Evolutionary conservation across 2,888 invertebrate genomes (phyloP).

Genomic region (Junonia oenone): DNA sequence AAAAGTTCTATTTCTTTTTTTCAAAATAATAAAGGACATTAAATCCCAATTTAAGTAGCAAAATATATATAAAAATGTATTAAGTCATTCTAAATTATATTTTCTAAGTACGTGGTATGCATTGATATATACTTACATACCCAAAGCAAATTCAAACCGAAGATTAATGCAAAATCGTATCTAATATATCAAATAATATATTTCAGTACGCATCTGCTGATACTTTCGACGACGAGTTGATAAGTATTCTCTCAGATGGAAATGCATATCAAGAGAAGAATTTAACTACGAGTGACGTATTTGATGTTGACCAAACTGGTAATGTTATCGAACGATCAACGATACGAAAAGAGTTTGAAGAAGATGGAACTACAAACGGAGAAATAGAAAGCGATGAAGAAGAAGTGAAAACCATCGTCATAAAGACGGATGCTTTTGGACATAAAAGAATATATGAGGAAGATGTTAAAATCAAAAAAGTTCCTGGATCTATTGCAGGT

Average conservation of each 20-base stretch:
- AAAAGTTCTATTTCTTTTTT: too few species aligned
- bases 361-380: conserved; percentile 24
- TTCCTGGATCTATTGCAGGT: too few species aligned
- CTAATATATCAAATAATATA: background rate
- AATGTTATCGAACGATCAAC: conserved; percentile 36
- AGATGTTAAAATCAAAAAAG: conserved; percentile 44
- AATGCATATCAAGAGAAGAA: conserved; percentile 33
- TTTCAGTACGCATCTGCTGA: conserved; percentile 48
- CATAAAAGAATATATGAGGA: conserved; percentile 47
- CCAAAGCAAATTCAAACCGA: too few species aligned
- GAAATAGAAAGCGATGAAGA: conserved; percentile 36
- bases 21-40: too few species aligned
- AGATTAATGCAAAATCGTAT: too few species aligned
- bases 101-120: too few species aligned
- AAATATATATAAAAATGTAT: too few species aligned
- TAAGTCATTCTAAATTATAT: too few species aligned
- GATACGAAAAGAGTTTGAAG: conserved; percentile 35
- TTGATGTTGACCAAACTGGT: conserved; percentile 36
- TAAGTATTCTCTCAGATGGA: conserved; percentile 22
- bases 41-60: too few species aligned
- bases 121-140: too few species aligned
- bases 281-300: conserved; percentile 36
- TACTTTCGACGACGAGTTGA: conserved; percentile 29
- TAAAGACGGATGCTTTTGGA: conserved; percentile 43
- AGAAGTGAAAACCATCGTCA: conserved; percentile 37